Evolutionary conservation across 2,113 vertebrate genomes (phyloP).

Genomic region (Rutilus rutilus): DNA sequence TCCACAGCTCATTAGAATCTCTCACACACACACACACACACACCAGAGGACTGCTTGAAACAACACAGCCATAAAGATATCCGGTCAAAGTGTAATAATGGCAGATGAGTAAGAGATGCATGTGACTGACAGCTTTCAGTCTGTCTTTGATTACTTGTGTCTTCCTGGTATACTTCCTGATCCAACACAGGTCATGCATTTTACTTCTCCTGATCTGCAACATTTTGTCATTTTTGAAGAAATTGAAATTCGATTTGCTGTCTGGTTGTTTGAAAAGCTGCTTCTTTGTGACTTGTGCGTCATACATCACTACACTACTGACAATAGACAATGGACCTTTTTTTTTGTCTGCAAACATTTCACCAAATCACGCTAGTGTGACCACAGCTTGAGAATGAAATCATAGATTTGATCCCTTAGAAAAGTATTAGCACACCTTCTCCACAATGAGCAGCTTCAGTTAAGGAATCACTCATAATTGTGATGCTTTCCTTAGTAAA

Average conservation of each 20-base stretch:
- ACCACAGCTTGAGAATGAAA: no score
- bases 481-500: neutral
- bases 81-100: neutral
- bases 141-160: neutral
- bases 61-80: neutral
- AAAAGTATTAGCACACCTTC: neutral
- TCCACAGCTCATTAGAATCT: conserved; percentile 6
- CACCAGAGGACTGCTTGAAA: neutral
- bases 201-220: no score
- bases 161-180: neutral
- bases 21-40: neutral
- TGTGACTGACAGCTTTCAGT: neutral
- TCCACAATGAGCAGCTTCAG: neutral
- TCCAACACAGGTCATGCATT: neutral
- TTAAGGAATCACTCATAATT: neutral
- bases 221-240: no score
- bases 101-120: neutral
- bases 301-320: neutral
- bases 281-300: neutral
- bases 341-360: no score
- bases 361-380: no score
- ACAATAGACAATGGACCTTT: neutral
- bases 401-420: neutral
- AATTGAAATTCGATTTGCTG: no score
- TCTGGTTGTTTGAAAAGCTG: neutral